Evolutionary conservation across 2,888 invertebrate genomes (phyloP), one percentile per base, ranked within the genome.

Genomic region (Torymus tubicola): DNA sequence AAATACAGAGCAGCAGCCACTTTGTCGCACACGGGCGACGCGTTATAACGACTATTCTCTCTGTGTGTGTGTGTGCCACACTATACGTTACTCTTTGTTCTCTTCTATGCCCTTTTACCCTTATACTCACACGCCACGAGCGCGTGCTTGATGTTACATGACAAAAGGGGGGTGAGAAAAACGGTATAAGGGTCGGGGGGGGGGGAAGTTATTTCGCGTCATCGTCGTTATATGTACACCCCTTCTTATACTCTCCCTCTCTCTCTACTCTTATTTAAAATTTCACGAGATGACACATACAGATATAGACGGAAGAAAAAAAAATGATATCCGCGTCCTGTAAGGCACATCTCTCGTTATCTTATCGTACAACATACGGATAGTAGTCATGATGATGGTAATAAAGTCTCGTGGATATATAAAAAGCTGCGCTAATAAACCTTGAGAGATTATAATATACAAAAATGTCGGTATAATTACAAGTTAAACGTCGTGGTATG

Each of bases 381-480:
- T 24, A 3, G 24, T 2, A 3, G 24, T 2, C 2, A 24, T 24
- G 24, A 3, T 2, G 24, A 24, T n/a, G n/a, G 65, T 74, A 58
- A 74, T 65, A 74, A 73, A 73, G 24, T 3, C 24, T 3, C 24
- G 24, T 2, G 24, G 2, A 24, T 24, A 24, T 24, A 24, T 3
- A 3, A 60, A 70, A 70, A 31, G 57, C 60, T 60, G 52, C 61
- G 14, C 61, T 21, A 71, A 71, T 71, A 71, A 71, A 71, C 71
- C 71, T 71, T 71, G 70, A 71, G 61, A 70, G 14, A 50, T 10
- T n/a, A n/a, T n/a, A n/a, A n/a, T n/a, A n/a, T n/a, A n/a, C n/a
- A n/a, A n/a, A n/a, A n/a, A n/a, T n/a, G n/a, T n/a, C n/a, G n/a
- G n/a, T n/a, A n/a, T n/a, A n/a, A n/a, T n/a, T n/a, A n/a, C n/a